Evolutionary conservation across 2,797 vertebrate genomes (phyloP).

Genomic region (Gallinago nigripennis): DNA sequence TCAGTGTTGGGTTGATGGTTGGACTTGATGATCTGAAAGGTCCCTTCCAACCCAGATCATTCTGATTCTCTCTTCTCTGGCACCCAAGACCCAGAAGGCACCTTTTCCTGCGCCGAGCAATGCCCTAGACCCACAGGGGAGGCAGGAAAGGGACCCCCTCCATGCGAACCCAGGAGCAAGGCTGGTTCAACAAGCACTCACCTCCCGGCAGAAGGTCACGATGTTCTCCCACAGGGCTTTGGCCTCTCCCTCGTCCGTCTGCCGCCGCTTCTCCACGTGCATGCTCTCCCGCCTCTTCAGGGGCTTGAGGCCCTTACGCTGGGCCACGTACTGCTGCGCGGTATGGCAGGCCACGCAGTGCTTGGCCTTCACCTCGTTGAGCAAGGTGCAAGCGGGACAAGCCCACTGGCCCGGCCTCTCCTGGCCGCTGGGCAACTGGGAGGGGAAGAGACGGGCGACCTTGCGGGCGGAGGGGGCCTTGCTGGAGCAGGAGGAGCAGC

Average conservation of each 20-base stretch:
- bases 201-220: conserved; percentile 94
- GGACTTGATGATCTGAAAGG: too few species aligned
- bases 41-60: too few species aligned
- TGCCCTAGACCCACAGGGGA: too few species aligned
- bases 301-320: conserved; percentile 82
- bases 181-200: conserved; percentile 69
- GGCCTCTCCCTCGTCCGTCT: conserved; percentile 94
- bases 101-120: background rate
- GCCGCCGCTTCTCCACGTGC: conserved; percentile 91
- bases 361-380: conserved; percentile 87
- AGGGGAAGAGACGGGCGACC: conserved; percentile 75
- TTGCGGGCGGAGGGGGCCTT: conserved; percentile 76
- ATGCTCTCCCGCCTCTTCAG: conserved; percentile 93
- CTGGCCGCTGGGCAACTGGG: conserved; percentile 49
- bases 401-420: conserved; percentile 87
- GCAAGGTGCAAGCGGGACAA: conserved; percentile 93
- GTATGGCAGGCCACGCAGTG: conserved; percentile 95
- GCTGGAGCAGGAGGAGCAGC: conserved; percentile 50
- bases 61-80: background rate
- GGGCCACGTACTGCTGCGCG: conserved; percentile 88
- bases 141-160: too few species aligned
- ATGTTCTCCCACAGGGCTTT: conserved; percentile 98
- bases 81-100: background rate
- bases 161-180: background rate
- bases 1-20: too few species aligned